Conservation (phyloP, 2,888 invertebrate genomes). For the Callosobruchus maculatus region DNA sequence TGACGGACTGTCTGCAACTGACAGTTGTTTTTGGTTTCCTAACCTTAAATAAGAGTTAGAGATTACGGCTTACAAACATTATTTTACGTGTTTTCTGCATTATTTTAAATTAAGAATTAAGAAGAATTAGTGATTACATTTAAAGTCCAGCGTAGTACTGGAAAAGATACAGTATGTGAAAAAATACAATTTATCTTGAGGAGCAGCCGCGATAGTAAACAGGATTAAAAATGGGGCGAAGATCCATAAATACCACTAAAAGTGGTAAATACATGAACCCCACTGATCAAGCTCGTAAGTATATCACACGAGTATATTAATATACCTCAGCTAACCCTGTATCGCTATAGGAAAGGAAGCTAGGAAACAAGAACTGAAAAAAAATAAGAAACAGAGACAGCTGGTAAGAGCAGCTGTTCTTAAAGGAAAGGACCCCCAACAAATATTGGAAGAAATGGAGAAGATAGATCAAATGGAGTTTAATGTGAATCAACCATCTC, state of each 20-base stretch:
- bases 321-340: neutral
- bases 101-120: too few relatives aligned
- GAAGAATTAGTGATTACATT: too few relatives aligned
- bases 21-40: too few relatives aligned
- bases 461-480: constrained; percentile 99
- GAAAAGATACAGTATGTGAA: too few relatives aligned
- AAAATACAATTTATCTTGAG: too few relatives aligned
- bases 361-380: constrained; percentile 93
- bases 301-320: neutral
- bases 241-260: constrained; percentile 98
- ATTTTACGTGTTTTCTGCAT: too few relatives aligned
- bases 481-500: constrained; percentile 91
- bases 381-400: constrained; percentile 95
- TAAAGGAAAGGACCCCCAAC: constrained; percentile 95
- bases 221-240: constrained; percentile 76
- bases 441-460: constrained; percentile 92
- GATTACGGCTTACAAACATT: too few relatives aligned
- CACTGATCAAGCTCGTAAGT: constrained; percentile 96
- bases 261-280: constrained; percentile 99
- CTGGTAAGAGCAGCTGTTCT: constrained; percentile 94
- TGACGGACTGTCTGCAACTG: too few relatives aligned
- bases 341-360: constrained; percentile 83
- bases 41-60: too few relatives aligned
- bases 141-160: too few relatives aligned
- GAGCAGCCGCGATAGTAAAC: neutral